phyloP scores from a whole-genome alignment of 2,888 invertebrate genomes.

The Ornithoptera alexandrae region DNA sequence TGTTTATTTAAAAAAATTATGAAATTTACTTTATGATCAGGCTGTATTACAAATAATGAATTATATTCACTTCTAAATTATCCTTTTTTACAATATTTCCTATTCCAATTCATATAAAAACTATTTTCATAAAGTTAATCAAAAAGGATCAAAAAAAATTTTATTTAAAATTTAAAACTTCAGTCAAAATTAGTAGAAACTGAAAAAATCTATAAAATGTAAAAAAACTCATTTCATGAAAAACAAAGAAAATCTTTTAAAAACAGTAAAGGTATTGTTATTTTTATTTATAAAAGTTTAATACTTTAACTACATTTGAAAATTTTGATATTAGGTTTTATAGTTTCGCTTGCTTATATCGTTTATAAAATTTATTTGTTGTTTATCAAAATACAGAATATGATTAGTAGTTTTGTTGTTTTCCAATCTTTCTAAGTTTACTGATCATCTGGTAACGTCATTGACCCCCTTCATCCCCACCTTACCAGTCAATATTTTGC shows the following conservation, averaged over 20 bases:
- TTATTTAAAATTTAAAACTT: conserved; percentile 1
- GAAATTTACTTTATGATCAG: too few species aligned
- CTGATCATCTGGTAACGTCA: conserved; percentile 55
- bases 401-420: conserved; percentile 47
- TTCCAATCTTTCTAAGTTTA: conserved; percentile 44
- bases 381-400: too few species aligned
- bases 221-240: conserved; percentile 7
- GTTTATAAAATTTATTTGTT: too few species aligned
- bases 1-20: too few species aligned
- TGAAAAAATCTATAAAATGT: conserved; percentile 12
- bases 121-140: not conserved
- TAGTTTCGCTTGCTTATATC: too few species aligned
- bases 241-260: not conserved
- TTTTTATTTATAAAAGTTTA: conserved; percentile 5
- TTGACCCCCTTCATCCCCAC: conserved; percentile 54
- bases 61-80: too few species aligned
- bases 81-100: too few species aligned
- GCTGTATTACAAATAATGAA: too few species aligned
- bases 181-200: conserved; percentile 8
- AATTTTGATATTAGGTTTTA: too few species aligned
- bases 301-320: too few species aligned
- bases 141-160: not conserved
- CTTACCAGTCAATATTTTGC: conserved; percentile 56
- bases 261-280: not conserved
- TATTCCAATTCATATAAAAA: not conserved